phyloP scores from a whole-genome alignment of 2,797 vertebrate genomes.

The Mormyrops boulengeri region DNA sequence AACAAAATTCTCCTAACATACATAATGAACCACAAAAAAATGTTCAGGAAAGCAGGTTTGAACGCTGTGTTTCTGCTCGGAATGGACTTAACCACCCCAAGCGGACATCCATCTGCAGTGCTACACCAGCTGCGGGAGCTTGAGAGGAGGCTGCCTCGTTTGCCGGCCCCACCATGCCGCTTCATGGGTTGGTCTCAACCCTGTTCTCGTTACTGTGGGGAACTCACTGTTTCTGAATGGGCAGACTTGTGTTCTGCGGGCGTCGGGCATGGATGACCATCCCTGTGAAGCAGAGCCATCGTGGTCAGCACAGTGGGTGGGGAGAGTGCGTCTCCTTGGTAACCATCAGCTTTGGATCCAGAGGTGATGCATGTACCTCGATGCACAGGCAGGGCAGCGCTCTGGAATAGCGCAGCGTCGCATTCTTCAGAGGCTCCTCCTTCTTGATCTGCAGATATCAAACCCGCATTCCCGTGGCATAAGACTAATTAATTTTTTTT shows the following conservation, averaged over 20 bases:
- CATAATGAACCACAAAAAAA: not conserved
- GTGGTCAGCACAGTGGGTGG: not conserved
- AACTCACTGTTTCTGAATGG: conserved; percentile 65
- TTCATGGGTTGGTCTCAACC: not conserved
- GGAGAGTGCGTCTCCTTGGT: not conserved
- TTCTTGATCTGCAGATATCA: conserved; percentile 54
- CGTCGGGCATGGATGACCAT: conserved; percentile 60
- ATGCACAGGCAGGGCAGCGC: conserved; percentile 59
- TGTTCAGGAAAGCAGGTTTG: not conserved
- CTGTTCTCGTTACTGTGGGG: not conserved
- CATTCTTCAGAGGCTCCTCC: conserved; percentile 37
- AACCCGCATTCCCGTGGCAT: not conserved
- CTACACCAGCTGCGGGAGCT: not conserved
- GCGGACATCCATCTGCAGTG: not conserved
- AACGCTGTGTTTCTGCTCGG: not conserved
- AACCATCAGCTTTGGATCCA: not conserved
- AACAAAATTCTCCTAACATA: not conserved
- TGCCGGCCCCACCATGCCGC: too few relatives aligned
- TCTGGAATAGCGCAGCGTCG: conserved; percentile 45
- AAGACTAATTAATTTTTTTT: not conserved
- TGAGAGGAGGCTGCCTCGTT: not conserved
- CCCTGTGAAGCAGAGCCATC: conserved; percentile 46
- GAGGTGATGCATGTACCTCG: conserved; percentile 51
- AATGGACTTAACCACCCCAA: not conserved
- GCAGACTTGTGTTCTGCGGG: conserved; percentile 59